Evolutionary conservation across 2,888 invertebrate genomes (phyloP).

Genomic region (Iphiclides podalirius): DNA sequence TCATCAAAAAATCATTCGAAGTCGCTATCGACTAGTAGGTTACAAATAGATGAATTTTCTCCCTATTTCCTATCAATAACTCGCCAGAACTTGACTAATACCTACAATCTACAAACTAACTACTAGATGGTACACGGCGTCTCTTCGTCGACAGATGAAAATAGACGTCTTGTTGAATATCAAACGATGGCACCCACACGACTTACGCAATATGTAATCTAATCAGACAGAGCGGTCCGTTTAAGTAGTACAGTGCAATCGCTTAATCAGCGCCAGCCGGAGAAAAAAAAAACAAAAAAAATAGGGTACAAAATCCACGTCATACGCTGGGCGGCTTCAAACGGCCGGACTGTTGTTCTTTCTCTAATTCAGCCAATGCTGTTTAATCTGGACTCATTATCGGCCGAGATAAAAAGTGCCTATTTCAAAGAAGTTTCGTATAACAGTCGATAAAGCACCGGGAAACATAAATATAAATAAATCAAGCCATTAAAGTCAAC

Average conservation of each 20-base stretch:
- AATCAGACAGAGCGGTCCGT: background rate
- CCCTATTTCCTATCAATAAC: no score
- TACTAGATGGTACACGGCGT: no score
- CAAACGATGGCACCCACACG: background rate
- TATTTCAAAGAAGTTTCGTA: constrained; percentile 31
- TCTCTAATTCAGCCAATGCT: background rate
- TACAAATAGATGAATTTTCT: no score
- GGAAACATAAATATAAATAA: constrained; percentile 50
- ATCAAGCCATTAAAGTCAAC: constrained; percentile 55
- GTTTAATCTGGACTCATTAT: constrained; percentile 12
- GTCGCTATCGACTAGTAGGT: no score
- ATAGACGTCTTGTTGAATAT: background rate
- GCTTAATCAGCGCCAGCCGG: background rate
- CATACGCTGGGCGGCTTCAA: constrained; percentile 4
- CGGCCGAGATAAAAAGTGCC: constrained; percentile 31
- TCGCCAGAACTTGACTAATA: no score
- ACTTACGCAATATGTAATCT: background rate
- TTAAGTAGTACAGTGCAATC: background rate
- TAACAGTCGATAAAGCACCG: constrained; percentile 22
- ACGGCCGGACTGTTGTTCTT: constrained; percentile 9
- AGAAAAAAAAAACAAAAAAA: background rate
- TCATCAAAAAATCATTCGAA: no score
- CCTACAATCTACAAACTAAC: no score
- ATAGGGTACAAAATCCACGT: background rate
- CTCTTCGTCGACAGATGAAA: background rate